Conservation (phyloP, 35 echinoderm and acorn worm genomes). For the Acanthaster planci region DNA sequence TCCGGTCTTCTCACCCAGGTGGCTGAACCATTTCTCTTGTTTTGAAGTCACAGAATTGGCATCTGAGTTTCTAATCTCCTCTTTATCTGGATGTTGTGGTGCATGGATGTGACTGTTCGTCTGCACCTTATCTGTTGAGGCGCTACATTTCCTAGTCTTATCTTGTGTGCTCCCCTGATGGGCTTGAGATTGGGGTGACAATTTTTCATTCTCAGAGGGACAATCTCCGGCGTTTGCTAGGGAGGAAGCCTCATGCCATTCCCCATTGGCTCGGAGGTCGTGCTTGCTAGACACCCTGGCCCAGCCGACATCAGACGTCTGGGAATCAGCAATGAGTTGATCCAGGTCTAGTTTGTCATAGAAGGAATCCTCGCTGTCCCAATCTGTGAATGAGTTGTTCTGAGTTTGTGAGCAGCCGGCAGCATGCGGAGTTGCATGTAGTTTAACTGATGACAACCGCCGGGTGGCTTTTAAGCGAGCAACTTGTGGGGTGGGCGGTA, state of each 20-base stretch:
- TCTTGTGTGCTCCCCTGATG: neutral
- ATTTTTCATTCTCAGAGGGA: no score
- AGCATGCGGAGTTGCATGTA: no score
- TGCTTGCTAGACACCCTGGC: neutral
- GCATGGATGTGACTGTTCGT: neutral
- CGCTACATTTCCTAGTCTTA: neutral
- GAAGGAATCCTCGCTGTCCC: conserved; percentile 51
- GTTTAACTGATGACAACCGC: neutral
- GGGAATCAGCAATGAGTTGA: conserved; percentile 36
- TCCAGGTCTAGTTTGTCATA: conserved; percentile 46
- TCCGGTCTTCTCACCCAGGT: neutral
- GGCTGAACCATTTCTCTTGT: conserved; percentile 41
- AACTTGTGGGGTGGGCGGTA: neutral
- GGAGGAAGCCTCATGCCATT: neutral
- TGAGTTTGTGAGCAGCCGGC: neutral
- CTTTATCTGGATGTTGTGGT: neutral
- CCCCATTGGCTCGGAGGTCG: neutral
- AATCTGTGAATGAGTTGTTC: neutral
- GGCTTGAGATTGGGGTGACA: neutral
- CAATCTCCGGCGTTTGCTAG: neutral
- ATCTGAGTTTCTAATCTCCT: neutral
- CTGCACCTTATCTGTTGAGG: no score
- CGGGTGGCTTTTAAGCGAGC: neutral
- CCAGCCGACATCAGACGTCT: neutral
- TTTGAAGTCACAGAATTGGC: neutral